A percentile compares a stretch with the other conserved stretches of the same genome.
Conservation (phyloP, 2,113 vertebrate genomes). For the Caracal caracal region DNA sequence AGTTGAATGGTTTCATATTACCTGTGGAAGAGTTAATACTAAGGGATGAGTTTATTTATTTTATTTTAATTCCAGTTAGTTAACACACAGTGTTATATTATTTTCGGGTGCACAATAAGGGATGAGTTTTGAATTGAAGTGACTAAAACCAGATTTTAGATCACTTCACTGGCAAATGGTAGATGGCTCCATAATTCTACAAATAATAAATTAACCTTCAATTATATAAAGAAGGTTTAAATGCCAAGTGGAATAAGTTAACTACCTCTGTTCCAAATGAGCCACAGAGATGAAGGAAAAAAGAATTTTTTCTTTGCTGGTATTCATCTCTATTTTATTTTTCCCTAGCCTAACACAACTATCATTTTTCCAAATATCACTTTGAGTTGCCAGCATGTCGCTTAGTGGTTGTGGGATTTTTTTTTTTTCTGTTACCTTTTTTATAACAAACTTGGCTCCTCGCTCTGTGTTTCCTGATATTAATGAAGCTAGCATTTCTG, state of each 20-base stretch:
- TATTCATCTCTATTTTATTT: neutral
- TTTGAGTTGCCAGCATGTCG: slow-evolving; percentile 47
- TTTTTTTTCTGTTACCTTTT: slow-evolving; percentile 39
- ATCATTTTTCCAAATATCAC: neutral
- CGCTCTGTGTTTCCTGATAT: neutral
- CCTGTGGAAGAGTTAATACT: neutral
- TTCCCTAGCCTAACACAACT: neutral
- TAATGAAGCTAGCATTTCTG: neutral
- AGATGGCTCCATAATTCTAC: neutral
- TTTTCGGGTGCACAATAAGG: neutral
- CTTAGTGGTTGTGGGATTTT: neutral
- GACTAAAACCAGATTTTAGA: neutral
- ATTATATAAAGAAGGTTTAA: neutral
- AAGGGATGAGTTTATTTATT: neutral
- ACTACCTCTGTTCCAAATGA: neutral
- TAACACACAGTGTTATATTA: neutral
- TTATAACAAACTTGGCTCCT: slow-evolving; percentile 30
- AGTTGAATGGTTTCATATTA: neutral
- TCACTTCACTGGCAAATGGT: neutral
- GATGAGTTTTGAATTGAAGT: neutral
- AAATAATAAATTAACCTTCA: neutral
- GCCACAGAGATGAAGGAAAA: neutral
- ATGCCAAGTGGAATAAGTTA: neutral
- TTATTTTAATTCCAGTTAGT: neutral
- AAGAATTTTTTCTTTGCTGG: neutral